These are phyloP conservation scores for Dufourea novaeangliae DNA, from an alignment of 1,140 invertebrate genomes.

Conservation along the genomic window DNA sequence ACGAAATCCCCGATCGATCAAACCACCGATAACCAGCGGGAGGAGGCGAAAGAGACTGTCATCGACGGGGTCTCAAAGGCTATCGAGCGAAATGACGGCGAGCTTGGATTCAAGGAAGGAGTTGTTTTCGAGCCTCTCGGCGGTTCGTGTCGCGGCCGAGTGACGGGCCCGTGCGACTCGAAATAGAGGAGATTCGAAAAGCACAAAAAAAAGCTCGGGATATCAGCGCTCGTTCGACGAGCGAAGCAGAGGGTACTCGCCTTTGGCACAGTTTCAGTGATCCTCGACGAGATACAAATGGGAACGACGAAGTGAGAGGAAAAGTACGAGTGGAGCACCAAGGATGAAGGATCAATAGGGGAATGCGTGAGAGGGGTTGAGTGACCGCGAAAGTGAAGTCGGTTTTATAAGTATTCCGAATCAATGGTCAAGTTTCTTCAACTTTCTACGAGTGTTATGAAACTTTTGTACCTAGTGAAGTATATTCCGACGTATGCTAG, in stretches of 20 bases:
- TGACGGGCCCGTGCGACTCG: neutral
- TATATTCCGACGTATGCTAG: too few relatives aligned
- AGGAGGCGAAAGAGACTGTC: neutral
- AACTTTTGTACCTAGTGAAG: too few relatives aligned
- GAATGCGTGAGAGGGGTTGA: neutral
- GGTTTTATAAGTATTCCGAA: constrained; percentile 19
- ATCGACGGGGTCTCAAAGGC: constrained; percentile 12
- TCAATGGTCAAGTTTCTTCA: neutral
- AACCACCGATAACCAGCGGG: too few relatives aligned
- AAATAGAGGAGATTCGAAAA: neutral
- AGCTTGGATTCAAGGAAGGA: neutral
- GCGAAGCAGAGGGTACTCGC: constrained; percentile 11
- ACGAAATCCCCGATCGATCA: neutral
- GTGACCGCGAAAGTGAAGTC: constrained; percentile 19
- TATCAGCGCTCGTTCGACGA: constrained; percentile 3
- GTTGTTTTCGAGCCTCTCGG: constrained; percentile 16
- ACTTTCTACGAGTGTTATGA: neutral
- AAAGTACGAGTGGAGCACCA: neutral
- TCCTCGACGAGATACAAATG: constrained; percentile 14
- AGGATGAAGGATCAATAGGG: constrained; percentile 3
- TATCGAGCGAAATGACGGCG: neutral
- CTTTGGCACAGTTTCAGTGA: constrained; percentile 43
- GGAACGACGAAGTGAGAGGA: constrained; percentile 22
- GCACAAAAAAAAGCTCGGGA: neutral
- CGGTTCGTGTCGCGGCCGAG: neutral